phyloP scores from a whole-genome alignment of 2,888 invertebrate species.

The Xylophagus ater region DNA sequence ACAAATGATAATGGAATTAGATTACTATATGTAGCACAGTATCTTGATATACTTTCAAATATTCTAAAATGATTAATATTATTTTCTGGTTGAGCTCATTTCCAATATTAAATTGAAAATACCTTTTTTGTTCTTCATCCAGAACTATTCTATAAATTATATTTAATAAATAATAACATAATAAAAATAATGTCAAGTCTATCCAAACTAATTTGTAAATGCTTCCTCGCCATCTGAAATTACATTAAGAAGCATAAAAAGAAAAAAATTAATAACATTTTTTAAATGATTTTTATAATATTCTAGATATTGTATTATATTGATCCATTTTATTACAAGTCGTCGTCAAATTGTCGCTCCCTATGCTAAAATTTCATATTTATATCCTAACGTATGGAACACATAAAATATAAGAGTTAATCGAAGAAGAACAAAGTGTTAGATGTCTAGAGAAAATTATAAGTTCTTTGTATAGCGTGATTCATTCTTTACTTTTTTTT shows the following conservation, averaged over 20 bases:
- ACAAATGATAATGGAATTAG: constrained; percentile 88
- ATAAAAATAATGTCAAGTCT: constrained; percentile 69
- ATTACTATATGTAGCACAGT: constrained; percentile 77
- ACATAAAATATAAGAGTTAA: no score
- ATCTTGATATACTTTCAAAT: constrained; percentile 72
- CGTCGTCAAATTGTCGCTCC: no score
- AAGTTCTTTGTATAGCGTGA: no score
- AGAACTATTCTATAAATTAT: constrained; percentile 63
- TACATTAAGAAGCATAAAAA: constrained; percentile 7
- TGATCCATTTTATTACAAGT: no score
- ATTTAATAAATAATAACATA: constrained; percentile 68
- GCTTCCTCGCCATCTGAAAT: constrained; percentile 84
- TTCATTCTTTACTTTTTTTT: no score
- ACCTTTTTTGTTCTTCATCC: constrained; percentile 57
- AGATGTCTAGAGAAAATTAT: no score
- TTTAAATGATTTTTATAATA: not conserved
- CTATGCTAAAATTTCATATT: no score
- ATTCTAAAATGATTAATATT: constrained; percentile 43
- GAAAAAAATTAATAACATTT: constrained; percentile 5
- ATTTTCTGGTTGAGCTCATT: constrained; percentile 21
- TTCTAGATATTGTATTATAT: not conserved
- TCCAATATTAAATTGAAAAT: constrained; percentile 25
- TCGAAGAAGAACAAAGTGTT: no score
- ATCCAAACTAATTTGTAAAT: constrained; percentile 91
- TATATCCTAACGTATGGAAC: no score